Percentiles rank a stretch among this genome's conserved stretches.
Conservation (phyloP, 2,113 vertebrate genomes). For the Austrofundulus limnaeus region DNA sequence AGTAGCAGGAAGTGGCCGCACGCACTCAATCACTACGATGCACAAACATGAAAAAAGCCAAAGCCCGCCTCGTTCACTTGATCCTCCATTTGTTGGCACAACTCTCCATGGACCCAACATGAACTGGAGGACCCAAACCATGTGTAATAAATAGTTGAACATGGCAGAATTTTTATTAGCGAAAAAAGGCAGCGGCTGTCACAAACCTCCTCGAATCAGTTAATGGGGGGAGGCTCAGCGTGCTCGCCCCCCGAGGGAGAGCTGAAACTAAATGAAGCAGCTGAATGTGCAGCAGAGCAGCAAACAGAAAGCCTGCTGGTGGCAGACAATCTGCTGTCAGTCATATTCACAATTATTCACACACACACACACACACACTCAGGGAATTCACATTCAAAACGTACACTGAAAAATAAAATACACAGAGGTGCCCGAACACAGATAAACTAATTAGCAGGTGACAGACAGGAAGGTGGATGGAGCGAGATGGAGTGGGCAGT, state of each 20-base stretch:
- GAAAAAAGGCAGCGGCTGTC: slow-evolving; percentile 37
- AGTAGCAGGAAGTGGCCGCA: not conserved
- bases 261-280: slow-evolving; percentile 58
- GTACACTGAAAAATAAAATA: slow-evolving; percentile 8
- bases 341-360: slow-evolving; percentile 16
- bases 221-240: slow-evolving; percentile 53
- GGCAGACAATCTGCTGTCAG: slow-evolving; percentile 64
- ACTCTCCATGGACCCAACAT: slow-evolving; percentile 2
- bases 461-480: slow-evolving; percentile 33
- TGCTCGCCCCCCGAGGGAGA: slow-evolving; percentile 40
- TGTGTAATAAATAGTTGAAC: slow-evolving; percentile 46
- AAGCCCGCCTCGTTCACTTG: not conserved
- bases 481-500: slow-evolving; percentile 11
- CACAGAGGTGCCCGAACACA: slow-evolving; percentile 30
- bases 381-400: slow-evolving; percentile 8
- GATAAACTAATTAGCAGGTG: slow-evolving; percentile 61
- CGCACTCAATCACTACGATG: not conserved
- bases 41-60: not conserved
- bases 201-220: slow-evolving; percentile 45
- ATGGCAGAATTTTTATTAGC: slow-evolving; percentile 39
- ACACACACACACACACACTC: not conserved
- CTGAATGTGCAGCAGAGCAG: slow-evolving; percentile 55
- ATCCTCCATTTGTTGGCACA: not conserved
- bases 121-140: slow-evolving; percentile 8
- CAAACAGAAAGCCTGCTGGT: slow-evolving; percentile 55